Conservation (phyloP, 53 echinoderm and acorn worm genomes). For the Stichopus horrens region DNA sequence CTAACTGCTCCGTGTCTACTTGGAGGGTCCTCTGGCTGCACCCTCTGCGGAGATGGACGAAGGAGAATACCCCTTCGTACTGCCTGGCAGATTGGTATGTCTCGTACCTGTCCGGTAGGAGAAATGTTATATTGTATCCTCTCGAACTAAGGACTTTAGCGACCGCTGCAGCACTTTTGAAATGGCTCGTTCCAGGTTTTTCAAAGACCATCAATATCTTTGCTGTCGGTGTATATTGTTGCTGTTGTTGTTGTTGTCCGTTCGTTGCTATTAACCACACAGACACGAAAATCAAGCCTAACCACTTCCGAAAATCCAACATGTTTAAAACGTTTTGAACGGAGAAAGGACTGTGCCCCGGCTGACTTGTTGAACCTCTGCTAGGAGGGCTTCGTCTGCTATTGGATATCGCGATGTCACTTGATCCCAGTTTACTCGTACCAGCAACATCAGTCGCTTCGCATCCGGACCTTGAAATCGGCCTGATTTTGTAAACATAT, state of each 20-base stretch:
- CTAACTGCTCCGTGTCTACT: neutral
- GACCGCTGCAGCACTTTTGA: neutral
- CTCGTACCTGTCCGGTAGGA: neutral
- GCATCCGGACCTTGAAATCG: no score
- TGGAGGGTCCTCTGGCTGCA: neutral
- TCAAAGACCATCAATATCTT: conserved; percentile 32
- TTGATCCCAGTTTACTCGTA: no score
- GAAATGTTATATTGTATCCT: conserved; percentile 28
- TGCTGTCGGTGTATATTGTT: neutral
- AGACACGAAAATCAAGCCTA: neutral
- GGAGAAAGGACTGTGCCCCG: no score
- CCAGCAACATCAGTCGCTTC: no score
- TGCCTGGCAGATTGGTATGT: neutral
- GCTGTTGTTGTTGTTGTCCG: neutral
- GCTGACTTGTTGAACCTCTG: no score
- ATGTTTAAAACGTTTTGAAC: no score
- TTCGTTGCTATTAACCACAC: neutral
- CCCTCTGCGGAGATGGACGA: neutral
- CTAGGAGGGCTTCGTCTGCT: no score
- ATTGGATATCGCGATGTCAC: no score
- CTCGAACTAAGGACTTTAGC: neutral
- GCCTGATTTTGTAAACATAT: no score
- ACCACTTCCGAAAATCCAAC: neutral
- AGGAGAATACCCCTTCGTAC: neutral
- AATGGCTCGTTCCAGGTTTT: conserved; percentile 32